phyloP scores from a whole-genome alignment of 2,888 invertebrate species.

The Psylliodes chrysocephalus region DNA sequence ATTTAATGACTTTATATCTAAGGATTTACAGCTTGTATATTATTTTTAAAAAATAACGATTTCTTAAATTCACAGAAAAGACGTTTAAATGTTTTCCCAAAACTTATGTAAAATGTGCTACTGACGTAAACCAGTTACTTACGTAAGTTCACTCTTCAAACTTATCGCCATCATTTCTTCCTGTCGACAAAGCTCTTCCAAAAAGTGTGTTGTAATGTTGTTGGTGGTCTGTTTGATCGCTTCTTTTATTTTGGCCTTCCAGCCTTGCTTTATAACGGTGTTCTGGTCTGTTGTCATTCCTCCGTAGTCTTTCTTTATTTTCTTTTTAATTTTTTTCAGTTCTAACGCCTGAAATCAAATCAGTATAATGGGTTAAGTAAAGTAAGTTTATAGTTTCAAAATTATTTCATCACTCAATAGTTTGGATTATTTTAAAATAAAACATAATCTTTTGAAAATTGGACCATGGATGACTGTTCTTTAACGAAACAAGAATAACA shows the following conservation, averaged over 20 bases:
- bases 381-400: not conserved
- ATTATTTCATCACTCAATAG: too few relatives aligned
- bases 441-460: too few relatives aligned
- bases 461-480: too few relatives aligned
- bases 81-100: too few relatives aligned
- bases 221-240: conserved; percentile 52
- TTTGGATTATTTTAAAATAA: too few relatives aligned
- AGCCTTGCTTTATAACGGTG: conserved; percentile 15
- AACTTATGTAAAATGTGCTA: too few relatives aligned
- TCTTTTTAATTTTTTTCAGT: conserved; percentile 32
- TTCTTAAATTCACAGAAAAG: too few relatives aligned
- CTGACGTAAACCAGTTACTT: conserved; percentile 16
- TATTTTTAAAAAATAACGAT: too few relatives aligned
- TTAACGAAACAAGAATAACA: too few relatives aligned
- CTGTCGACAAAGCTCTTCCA: conserved; percentile 45
- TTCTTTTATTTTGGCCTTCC: conserved; percentile 49
- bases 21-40: too few relatives aligned
- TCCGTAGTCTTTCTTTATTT: conserved; percentile 41
- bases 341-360: not conserved
- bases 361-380: not conserved
- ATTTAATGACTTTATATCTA: too few relatives aligned
- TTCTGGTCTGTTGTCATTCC: conserved; percentile 33
- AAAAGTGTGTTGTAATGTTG: conserved; percentile 53
- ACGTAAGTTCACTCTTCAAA: conserved; percentile 54
- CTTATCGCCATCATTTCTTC: conserved; percentile 49